Conservation (phyloP, 92 coral and sea anemone genomes). For the Diadumene lineata region DNA sequence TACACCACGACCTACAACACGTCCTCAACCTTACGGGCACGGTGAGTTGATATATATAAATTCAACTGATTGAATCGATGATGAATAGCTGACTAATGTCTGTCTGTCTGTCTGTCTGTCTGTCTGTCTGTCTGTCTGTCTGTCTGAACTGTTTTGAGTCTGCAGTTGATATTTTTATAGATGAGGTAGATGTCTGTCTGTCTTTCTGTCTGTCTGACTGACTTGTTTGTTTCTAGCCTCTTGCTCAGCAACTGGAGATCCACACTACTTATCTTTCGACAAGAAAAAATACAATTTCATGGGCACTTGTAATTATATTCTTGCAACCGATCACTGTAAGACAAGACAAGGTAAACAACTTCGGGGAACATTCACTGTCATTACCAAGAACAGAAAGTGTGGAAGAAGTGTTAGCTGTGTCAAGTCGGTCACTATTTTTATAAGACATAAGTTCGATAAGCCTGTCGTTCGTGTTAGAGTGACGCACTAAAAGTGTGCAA, state of each 20-base stretch:
- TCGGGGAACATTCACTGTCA: slow-evolving; percentile 14
- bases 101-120: background rate
- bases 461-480: too few relatives aligned
- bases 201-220: background rate
- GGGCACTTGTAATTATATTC: slow-evolving; percentile 28
- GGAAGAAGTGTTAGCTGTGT: slow-evolving; percentile 7
- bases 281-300: slow-evolving; percentile 35
- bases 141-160: too few relatives aligned
- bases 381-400: slow-evolving; percentile 8
- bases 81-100: too few relatives aligned
- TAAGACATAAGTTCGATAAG: slow-evolving; percentile 18
- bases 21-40: background rate
- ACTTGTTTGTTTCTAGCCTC: background rate
- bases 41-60: background rate
- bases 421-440: background rate
- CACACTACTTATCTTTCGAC: slow-evolving; percentile 45
- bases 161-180: too few relatives aligned
- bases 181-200: too few relatives aligned
- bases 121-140: too few relatives aligned
- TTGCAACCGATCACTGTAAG: slow-evolving; percentile 29
- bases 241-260: slow-evolving; percentile 42
- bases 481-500: too few relatives aligned
- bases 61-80: too few relatives aligned
- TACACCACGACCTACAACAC: too few relatives aligned
- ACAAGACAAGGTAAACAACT: background rate